Evolutionary conservation across 2,888 invertebrate genomes (phyloP), one percentile per base, ranked within the genome.

Genomic region (Apamea monoglypha): DNA sequence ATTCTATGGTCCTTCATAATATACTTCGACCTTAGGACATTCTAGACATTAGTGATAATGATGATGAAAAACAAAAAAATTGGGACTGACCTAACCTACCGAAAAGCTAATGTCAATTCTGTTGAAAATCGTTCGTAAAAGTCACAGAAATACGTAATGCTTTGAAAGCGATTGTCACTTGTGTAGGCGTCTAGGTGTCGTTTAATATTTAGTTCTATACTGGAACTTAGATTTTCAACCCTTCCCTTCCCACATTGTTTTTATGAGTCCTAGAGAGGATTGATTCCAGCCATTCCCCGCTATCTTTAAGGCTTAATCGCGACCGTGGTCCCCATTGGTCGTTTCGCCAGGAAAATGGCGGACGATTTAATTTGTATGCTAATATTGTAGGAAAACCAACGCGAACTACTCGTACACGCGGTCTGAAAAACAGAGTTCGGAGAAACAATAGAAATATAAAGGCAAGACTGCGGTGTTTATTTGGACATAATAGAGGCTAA

Each of bases 361-460:
- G 89, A 90, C 90, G 91, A 90, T 94, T 94, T 94, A 93, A 96
- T 96, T 95, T 95, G 94, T 94, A 95, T 96, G 96, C 93, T 94
- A 95, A 95, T 95, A 91, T 91, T 90, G 89, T 90, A 89, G 91
- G 89, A 83, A 91, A 91, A 90, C 85, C 87, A 81, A 86, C 86
- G 86, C 84, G 81, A 87, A 84, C 87, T 81, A 83, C 79, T 82
- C 59, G 78, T 81, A 81, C 82, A 80, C 47, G 72, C 44, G 78
- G 84, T 66, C 56, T 78, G 67, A 75, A 81, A 86, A 87, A 82
- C 77, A 81, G 72, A 77, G 74, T 69, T 78, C 63, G 78, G 75
- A 82, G 76, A 72, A 81, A 87, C 6, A 84, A 79, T 64, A 75
- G 67, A 86, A 81, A 71, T 78, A 73, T 66, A 67, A 67, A 61